Percentiles rank a stretch among this genome's conserved stretches.
These are phyloP conservation scores for Thaleichthys pacificus DNA, from an alignment of 2,797 vertebrate species.

Conservation along the genomic window DNA sequence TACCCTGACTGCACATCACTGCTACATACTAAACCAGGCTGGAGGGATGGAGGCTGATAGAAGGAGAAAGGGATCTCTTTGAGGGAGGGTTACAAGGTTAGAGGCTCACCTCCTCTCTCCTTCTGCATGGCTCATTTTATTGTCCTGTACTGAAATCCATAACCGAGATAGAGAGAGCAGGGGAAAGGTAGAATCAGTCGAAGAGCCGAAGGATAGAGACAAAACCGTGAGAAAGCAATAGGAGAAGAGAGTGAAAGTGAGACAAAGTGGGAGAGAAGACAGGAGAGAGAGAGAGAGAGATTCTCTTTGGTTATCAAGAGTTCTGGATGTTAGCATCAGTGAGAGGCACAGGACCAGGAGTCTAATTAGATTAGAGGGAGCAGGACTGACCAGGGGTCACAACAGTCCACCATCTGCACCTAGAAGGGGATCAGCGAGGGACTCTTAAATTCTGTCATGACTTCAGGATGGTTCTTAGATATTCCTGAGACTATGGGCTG, in stretches of 20 bases:
- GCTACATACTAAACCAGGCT: constrained; percentile 60
- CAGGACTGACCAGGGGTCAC: no score
- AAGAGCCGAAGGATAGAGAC: neutral
- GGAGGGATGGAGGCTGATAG: constrained; percentile 46
- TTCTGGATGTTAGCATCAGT: no score
- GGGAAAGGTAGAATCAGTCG: constrained; percentile 33
- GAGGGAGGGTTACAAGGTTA: constrained; percentile 75
- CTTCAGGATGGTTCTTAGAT: no score
- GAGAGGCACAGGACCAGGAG: no score
- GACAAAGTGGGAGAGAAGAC: neutral
- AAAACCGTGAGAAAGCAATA: no score
- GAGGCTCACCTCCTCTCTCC: constrained; percentile 57
- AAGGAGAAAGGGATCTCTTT: constrained; percentile 43
- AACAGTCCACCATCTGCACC: no score
- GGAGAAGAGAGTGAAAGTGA: neutral
- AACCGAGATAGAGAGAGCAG: neutral
- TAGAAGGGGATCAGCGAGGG: no score
- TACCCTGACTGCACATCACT: no score
- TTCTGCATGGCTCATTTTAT: constrained; percentile 60
- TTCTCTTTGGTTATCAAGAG: no score
- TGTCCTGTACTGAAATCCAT: constrained; percentile 44
- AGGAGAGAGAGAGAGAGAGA: constrained; percentile 29
- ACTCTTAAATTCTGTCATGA: no score
- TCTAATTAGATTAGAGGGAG: no score
- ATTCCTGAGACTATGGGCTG: no score